Evolutionary conservation across 2,888 invertebrate species (phyloP), one percentile per base, ranked within the genome.

Genomic region (Troglohyphantes excavatus): DNA sequence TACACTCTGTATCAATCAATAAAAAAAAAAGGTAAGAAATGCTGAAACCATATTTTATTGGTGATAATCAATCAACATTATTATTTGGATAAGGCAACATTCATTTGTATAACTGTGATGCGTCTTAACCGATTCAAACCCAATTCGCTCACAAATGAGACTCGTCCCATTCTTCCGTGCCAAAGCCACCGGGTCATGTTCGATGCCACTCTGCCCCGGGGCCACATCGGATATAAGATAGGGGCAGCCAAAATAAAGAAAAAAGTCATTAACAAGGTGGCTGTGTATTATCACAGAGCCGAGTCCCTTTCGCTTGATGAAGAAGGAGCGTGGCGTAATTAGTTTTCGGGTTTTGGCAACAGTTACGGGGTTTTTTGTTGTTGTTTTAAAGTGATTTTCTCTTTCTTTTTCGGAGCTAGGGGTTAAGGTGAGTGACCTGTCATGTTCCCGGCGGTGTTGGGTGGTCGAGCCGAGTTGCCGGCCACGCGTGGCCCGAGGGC

Each of bases 371-470:
- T n/a, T n/a, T n/a, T n/a, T n/a, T 67, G 9, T 76, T 43, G 72
- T 79, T 83, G 70, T 70, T 39, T 11, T 33, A 33, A 65, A 63
- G 43, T 46, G 27, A 53, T 79, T 79, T 63, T 63, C 46, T 43
- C n/a, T 53, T 76, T 67, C 29, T 76, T 23, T 26, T 43, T 27
- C 3, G 26, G 23, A 29, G 67, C 46, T 21, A 39, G 86, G 26
- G 88, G 88, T 89, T 75, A 82, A 89, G 88, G 88, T 89, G 88
- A 89, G 76, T 89, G 88, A 89, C 88, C 88, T 89, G 88, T 89
- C 88, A 76, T 88, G 87, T 88, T 88, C 79, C 73, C 72, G 72
- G 26, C 72, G 39, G 63, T 87, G 46, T 59, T 87, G 86, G 79
- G 86, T 87, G 86, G 86, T 87, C 86, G 81, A 53, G 63, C 46